Base-by-base conservation (phyloP, 1,140 invertebrate species). In the Euwallacea similis region DNA sequence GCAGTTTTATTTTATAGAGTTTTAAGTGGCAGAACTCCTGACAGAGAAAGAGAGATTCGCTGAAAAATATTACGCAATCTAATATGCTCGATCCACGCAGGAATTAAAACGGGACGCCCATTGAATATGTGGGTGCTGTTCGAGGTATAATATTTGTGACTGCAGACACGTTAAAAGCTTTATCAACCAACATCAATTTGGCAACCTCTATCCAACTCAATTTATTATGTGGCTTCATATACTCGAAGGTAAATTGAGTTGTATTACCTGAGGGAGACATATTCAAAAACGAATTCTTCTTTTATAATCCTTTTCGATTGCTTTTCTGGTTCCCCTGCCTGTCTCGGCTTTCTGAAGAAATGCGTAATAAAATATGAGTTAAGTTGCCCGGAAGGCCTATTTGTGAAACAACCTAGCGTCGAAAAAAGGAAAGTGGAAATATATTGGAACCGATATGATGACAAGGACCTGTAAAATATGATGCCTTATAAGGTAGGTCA, bases 331-430 rank as follows among this genome's bases (percentile, higher is more conserved):
- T 41, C 33, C 11, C 8, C 16, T 11, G 6, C 41, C 56, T 33
- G 56, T 41, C 56, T 59, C 42, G 56, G 56, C 13, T 59, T 59
- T 59, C 33, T 59, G 56, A 59, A 41, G 56, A 59, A 59, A 59
- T 59, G 56, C 56, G 56, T 59, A 59, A 59, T 59, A 59, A 59
- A 59, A 59, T 59, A 59, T 59, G 56, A 59, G 33, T 59, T 59
- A 59, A 59, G 8, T 59, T 41, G 56, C 56, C 56, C 56, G n/a
- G 15, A 21, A 59, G 56, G 33, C 56, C 56, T 59, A 59, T 59
- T 59, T 59, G n/a, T 16, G 56, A 59, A 59, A 7, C 56, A 59
- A 42, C n/a, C 4, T 56, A 56, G 3, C 54, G 54, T 50, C 46
- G 8, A 16, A 56, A 56, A 56, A 56, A 56, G 54, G 54, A 9